Evolutionary conservation across 2,113 vertebrate species (phyloP).

Genomic region (Lynx canadensis): DNA sequence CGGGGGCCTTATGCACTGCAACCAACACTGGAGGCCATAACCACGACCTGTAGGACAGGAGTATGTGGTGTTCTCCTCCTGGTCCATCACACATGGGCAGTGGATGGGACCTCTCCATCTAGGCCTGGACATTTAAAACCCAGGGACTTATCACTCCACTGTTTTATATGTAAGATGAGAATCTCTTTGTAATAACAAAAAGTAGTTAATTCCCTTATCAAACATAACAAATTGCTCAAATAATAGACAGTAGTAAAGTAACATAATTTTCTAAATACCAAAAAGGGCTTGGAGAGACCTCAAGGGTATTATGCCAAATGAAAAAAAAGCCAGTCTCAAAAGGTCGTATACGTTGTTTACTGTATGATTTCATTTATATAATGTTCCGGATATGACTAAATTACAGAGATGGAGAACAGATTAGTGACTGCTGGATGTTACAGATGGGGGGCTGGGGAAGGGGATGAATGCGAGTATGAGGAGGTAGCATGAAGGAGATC

Average conservation of each 20-base stretch:
- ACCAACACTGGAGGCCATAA: neutral
- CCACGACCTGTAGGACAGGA: neutral
- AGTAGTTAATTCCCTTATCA: neutral
- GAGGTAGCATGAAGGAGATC: neutral
- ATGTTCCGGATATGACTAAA: neutral
- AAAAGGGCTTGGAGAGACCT: neutral
- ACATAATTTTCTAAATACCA: neutral
- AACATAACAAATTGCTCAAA: neutral
- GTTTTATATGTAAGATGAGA: neutral
- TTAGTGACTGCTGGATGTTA: neutral
- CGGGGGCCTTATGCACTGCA: neutral
- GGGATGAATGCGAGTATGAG: neutral
- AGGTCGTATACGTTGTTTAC: neutral
- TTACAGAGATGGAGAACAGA: neutral
- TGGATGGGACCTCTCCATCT: neutral
- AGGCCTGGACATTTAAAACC: neutral
- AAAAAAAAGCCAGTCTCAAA: neutral
- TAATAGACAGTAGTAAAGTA: neutral
- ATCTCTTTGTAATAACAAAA: constrained; percentile 8
- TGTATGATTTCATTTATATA: neutral
- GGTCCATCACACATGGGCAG: neutral
- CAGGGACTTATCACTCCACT: neutral
- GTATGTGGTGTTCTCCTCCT: neutral
- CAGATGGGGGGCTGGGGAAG: neutral
- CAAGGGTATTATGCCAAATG: neutral